Evolutionary conservation across 2,888 invertebrate species (phyloP).

Genomic region (Silvanus unidentatus): DNA sequence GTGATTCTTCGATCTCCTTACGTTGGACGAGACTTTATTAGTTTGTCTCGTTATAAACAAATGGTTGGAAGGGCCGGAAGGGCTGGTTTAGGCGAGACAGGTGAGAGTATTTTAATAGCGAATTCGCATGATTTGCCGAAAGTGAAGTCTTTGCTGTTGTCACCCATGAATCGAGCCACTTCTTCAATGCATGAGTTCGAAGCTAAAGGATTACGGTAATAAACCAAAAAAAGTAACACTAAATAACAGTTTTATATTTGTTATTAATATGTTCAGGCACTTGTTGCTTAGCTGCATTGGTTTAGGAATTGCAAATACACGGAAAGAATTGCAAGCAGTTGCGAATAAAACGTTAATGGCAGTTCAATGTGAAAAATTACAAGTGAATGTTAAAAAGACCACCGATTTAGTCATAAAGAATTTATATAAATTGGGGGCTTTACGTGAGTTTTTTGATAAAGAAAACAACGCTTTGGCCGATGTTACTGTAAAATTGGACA

Average conservation of each 20-base stretch:
- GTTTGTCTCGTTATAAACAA: slow-evolving; percentile 75
- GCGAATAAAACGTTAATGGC: slow-evolving; percentile 58
- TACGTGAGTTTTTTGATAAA: slow-evolving; percentile 30
- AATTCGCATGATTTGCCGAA: slow-evolving; percentile 54
- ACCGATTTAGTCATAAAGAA: slow-evolving; percentile 46
- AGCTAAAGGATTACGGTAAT: slow-evolving; percentile 49
- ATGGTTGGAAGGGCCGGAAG: slow-evolving; percentile 94
- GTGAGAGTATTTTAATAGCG: slow-evolving; percentile 85
- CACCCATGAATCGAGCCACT: slow-evolving; percentile 62
- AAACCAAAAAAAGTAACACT: too few relatives aligned
- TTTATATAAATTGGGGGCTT: slow-evolving; percentile 48
- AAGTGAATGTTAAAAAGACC: slow-evolving; percentile 43
- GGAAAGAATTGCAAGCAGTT: slow-evolving; percentile 50
- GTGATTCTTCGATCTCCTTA: slow-evolving; percentile 79
- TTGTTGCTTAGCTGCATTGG: slow-evolving; percentile 66
- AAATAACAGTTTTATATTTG: not conserved
- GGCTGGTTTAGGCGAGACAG: slow-evolving; percentile 74
- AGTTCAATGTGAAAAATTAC: slow-evolving; percentile 51
- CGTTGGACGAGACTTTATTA: slow-evolving; percentile 27
- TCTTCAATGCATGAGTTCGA: slow-evolving; percentile 54
- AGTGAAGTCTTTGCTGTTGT: slow-evolving; percentile 54
- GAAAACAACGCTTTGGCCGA: slow-evolving; percentile 17
- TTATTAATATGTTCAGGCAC: slow-evolving; percentile 38
- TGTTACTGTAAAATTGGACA: slow-evolving; percentile 36
- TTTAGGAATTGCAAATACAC: slow-evolving; percentile 55